These are phyloP conservation scores for Hylaeus anthracinus DNA, from an alignment of 1,140 invertebrate genomes.

Conservation along the genomic window DNA sequence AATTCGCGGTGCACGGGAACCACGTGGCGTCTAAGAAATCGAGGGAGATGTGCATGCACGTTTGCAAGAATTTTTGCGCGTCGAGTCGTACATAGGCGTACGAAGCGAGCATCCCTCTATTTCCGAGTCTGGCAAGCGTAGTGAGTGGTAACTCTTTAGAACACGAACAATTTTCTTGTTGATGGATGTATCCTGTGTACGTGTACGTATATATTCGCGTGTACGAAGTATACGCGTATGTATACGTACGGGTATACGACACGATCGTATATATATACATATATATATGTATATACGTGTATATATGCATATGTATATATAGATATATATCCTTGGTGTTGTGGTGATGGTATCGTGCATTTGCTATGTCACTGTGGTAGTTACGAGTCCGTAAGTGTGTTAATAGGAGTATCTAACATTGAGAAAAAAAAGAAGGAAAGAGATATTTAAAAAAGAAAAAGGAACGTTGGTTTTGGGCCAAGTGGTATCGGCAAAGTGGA, in stretches of 20 bases:
- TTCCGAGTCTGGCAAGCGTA: conserved; percentile 79
- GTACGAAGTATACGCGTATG: conserved; percentile 4
- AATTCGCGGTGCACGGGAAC: conserved; percentile 50
- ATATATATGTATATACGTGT: conserved; percentile 19
- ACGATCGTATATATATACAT: not conserved
- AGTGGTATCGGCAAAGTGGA: conserved; percentile 60
- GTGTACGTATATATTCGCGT: conserved; percentile 30
- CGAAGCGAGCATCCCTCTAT: conserved; percentile 80
- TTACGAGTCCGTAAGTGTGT: conserved; percentile 58
- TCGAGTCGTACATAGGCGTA: conserved; percentile 75
- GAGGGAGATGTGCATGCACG: conserved; percentile 80
- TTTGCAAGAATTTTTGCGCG: conserved; percentile 71
- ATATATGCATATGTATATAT: conserved; percentile 45
- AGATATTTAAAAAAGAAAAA: not conserved
- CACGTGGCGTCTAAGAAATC: conserved; percentile 76
- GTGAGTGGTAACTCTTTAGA: conserved; percentile 71
- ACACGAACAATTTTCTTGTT: conserved; percentile 56
- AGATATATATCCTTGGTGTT: conserved; percentile 74
- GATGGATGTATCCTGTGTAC: conserved; percentile 56
- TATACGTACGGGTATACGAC: conserved; percentile 41
- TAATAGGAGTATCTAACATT: conserved; percentile 32
- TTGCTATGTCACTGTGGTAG: conserved; percentile 78
- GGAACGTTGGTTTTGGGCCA: conserved; percentile 60
- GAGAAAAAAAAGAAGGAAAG: not conserved
- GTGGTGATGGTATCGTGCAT: conserved; percentile 81